These are phyloP conservation scores for Proisotoma minuta DNA, from an alignment of 2,888 invertebrate species.

Conservation along the genomic window DNA sequence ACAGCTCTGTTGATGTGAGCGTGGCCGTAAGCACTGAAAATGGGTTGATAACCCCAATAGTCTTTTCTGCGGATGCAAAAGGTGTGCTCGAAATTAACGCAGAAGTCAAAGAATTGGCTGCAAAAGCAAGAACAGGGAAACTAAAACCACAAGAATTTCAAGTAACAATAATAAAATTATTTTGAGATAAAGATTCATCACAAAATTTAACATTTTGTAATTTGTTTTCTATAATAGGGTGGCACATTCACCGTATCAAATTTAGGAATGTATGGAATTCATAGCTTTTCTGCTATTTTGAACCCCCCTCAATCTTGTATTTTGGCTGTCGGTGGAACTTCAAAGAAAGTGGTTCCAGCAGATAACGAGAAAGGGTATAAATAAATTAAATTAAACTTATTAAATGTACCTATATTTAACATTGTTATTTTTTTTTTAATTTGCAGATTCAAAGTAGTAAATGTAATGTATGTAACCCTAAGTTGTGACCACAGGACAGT, in stretches of 20 bases:
- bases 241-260: slow-evolving; percentile 93
- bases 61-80: slow-evolving; percentile 84
- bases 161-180: slow-evolving; percentile 47
- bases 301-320: slow-evolving; percentile 93
- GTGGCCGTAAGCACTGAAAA: slow-evolving; percentile 93
- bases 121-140: slow-evolving; percentile 80
- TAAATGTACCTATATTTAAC: background rate
- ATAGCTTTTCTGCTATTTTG: slow-evolving; percentile 86
- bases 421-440: slow-evolving; percentile 25
- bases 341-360: slow-evolving; percentile 68
- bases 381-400: background rate
- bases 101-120: slow-evolving; percentile 73
- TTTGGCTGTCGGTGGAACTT: slow-evolving; percentile 80
- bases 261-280: slow-evolving; percentile 88
- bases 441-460: slow-evolving; percentile 66
- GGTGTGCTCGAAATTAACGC: slow-evolving; percentile 78
- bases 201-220: background rate
- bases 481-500: slow-evolving; percentile 97
- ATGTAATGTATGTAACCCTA: slow-evolving; percentile 82
- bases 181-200: background rate
- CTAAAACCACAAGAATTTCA: slow-evolving; percentile 91
- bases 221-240: slow-evolving; percentile 59
- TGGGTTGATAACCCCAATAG: slow-evolving; percentile 94
- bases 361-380: slow-evolving; percentile 69
- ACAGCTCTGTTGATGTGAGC: slow-evolving; percentile 86